phyloP scores from a whole-genome alignment of 2,113 vertebrate genomes.

The Pollimyrus isidori region DNA sequence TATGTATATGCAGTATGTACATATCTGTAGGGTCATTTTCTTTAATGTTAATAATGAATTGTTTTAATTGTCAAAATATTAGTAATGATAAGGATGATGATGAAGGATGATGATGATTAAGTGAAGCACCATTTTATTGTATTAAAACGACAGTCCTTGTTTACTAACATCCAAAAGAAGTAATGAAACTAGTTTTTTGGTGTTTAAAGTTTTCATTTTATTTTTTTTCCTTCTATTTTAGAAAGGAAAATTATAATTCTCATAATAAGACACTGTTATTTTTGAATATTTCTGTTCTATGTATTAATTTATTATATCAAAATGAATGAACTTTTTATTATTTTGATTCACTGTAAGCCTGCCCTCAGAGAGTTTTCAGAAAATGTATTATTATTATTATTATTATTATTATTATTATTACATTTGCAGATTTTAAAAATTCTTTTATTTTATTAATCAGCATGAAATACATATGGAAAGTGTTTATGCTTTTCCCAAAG shows the following conservation, averaged over 20 bases:
- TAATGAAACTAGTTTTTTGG: neutral
- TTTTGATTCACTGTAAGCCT: neutral
- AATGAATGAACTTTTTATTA: neutral
- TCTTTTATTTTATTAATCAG: conserved; percentile 5
- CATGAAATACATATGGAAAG: neutral
- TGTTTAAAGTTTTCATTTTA: neutral
- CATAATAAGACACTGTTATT: neutral
- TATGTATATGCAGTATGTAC: neutral
- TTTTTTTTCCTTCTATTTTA: neutral
- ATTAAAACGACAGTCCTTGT: neutral
- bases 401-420: neutral
- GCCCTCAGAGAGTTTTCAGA: neutral
- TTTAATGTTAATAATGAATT: neutral
- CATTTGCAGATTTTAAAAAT: neutral
- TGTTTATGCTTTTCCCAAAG: neutral
- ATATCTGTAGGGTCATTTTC: neutral
- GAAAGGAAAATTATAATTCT: neutral
- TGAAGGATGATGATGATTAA: neutral
- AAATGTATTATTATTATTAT: neutral
- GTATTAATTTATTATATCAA: neutral
- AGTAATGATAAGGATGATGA: neutral
- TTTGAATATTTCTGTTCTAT: neutral
- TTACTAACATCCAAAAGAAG: neutral
- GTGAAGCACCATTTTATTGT: neutral
- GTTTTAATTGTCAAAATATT: neutral